Percentiles rank a stretch among this genome's conserved stretches.
Evolutionary conservation across 1,140 invertebrate genomes (phyloP).

Genomic region (Procambarus virginalis): DNA sequence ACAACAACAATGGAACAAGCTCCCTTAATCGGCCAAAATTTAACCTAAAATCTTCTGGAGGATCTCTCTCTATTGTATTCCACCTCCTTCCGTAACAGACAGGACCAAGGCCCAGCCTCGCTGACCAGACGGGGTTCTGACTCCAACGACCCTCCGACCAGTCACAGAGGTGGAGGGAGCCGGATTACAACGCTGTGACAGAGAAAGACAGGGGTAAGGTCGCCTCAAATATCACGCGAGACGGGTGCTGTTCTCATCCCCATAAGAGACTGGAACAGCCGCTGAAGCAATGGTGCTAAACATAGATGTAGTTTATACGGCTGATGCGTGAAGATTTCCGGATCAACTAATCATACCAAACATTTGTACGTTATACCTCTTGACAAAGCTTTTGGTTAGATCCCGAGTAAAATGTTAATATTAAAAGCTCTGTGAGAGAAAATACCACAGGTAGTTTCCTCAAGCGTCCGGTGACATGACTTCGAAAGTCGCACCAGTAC

Average conservation of each 20-base stretch:
- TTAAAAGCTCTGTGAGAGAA: background rate
- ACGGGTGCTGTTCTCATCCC: slow-evolving; percentile 63
- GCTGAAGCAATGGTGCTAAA: slow-evolving; percentile 29
- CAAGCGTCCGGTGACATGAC: background rate
- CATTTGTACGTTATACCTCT: background rate
- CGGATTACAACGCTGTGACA: slow-evolving; percentile 38
- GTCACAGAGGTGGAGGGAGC: slow-evolving; percentile 40
- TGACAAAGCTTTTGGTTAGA: background rate
- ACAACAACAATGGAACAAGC: slow-evolving; percentile 36
- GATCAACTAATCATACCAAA: background rate
- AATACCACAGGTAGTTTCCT: too few relatives aligned
- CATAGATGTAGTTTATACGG: background rate
- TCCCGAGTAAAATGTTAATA: background rate
- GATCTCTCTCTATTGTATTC: slow-evolving; percentile 60
- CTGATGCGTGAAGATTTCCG: background rate
- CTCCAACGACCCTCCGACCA: slow-evolving; percentile 2
- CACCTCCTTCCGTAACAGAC: slow-evolving; percentile 63
- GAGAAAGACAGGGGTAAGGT: slow-evolving; percentile 38
- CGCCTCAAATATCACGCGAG: slow-evolving; percentile 43
- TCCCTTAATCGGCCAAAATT: slow-evolving; percentile 56
- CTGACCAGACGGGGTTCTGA: slow-evolving; percentile 38
- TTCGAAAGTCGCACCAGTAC: background rate
- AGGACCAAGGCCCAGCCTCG: slow-evolving; percentile 14
- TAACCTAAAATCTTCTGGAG: slow-evolving; percentile 55
- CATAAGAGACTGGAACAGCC: slow-evolving; percentile 67